Base-by-base conservation (phyloP, 2,888 invertebrate genomes). In the Polyommatus icarus region DNA sequence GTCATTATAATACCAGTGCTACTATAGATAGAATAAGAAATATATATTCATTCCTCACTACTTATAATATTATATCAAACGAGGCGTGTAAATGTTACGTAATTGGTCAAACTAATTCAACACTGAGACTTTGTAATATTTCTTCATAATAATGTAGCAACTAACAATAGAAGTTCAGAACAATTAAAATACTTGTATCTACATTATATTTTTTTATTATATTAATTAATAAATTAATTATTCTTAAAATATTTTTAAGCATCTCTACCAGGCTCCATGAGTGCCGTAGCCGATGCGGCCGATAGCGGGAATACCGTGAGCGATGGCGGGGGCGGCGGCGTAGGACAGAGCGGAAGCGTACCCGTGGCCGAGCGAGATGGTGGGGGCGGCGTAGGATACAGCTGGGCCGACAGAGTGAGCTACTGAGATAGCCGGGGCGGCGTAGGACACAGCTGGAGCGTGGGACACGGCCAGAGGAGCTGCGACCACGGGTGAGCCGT, bases 241-340 rank as follows among this genome's bases (percentile, higher is more conserved):
- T 54, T 50, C 54, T 54, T 54, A 54, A 29, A 50, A 75, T 24
- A n/a, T 15, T 1, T 36, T 24, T 73, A 73, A 85, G 1, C 61
- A 12, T 15, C 87, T 88, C 86, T 95, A 96, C 95, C 95, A 96
- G 83, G 93, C 95, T 82, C 96, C 96, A 81, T 95, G 94, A 80
- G 95, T 96, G 84, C 94, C 94, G 93, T 96, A 96, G 78, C 84
- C 90, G 84, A 95, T 50, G n/a, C 36, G 59, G 59, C 57, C 82
- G 76, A 83, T 84, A 78, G 80, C 72, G 81, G 78, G 80, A 67
- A 77, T 78, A 15, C 59, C 77, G 32, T 57, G 71, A 84, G 78
- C 83, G 87, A 95, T 95, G 80, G 96, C 95, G 57, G 95, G 95
- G 82, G 94, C 94, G 82, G 82, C 79, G 54, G 81, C 95, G 80